These are phyloP conservation scores for Poecilia wingei DNA, from an alignment of 2,797 vertebrate genomes.

Conservation along the genomic window DNA sequence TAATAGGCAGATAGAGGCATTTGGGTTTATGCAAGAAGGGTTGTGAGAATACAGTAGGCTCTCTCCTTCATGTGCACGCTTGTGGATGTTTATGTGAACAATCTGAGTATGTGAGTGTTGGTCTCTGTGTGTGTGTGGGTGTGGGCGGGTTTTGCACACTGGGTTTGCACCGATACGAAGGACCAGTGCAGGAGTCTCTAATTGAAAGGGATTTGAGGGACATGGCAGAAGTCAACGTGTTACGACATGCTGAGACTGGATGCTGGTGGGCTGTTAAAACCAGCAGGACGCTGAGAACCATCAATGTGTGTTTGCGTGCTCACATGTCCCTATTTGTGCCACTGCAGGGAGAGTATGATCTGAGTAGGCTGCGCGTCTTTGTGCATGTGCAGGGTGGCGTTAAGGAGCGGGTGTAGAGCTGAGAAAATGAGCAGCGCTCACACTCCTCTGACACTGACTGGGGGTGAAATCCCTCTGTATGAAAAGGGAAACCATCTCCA, in stretches of 20 bases:
- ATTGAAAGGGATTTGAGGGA: slow-evolving; percentile 84
- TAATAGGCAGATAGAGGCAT: slow-evolving; percentile 70
- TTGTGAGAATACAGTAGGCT: slow-evolving; percentile 32
- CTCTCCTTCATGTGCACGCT: slow-evolving; percentile 49
- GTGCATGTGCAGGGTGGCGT: slow-evolving; percentile 35
- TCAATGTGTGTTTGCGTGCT: slow-evolving; percentile 46
- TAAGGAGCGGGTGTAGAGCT: slow-evolving; percentile 34
- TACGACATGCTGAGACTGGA: slow-evolving; percentile 68
- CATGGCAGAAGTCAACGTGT: slow-evolving; percentile 76
- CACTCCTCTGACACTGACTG: slow-evolving; percentile 54
- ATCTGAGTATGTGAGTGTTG: slow-evolving; percentile 13
- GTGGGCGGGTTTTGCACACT: slow-evolving; percentile 59
- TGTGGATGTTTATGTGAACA: slow-evolving; percentile 39
- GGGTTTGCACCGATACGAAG: slow-evolving; percentile 67
- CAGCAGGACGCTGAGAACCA: slow-evolving; percentile 73
- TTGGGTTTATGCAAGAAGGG: slow-evolving; percentile 51
- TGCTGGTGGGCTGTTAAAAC: slow-evolving; percentile 77
- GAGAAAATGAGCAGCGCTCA: slow-evolving; percentile 50
- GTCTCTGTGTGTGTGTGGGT: slow-evolving; percentile 8
- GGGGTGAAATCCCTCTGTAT: slow-evolving; percentile 50
- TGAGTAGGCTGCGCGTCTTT: slow-evolving; percentile 33
- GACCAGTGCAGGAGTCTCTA: slow-evolving; percentile 74
- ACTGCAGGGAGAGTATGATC: slow-evolving; percentile 19
- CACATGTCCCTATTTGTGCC: slow-evolving; percentile 39
- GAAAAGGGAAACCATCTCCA: slow-evolving; percentile 56